phyloP scores from a whole-genome alignment of 1,140 invertebrate genomes.

The Lerema accius region DNA sequence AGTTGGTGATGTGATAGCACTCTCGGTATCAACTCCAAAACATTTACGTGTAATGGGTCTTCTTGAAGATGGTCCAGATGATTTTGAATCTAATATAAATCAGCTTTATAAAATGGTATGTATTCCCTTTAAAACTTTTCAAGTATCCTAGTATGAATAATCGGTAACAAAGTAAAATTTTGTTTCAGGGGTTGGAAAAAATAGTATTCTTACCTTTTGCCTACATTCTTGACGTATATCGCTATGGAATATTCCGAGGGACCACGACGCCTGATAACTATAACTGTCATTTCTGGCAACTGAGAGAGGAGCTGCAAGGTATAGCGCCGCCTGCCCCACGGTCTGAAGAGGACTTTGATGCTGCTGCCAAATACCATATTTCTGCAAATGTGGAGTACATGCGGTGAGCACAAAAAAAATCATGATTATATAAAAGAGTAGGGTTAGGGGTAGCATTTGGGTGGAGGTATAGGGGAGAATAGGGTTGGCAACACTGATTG shows the following conservation, averaged over 20 bases:
- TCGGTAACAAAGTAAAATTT: constrained; percentile 19
- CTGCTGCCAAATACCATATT: constrained; percentile 93
- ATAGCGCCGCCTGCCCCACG: constrained; percentile 90
- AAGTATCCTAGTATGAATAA: no score
- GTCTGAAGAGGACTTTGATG: constrained; percentile 92
- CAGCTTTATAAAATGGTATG: constrained; percentile 87
- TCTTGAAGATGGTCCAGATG: constrained; percentile 84
- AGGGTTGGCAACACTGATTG: no score
- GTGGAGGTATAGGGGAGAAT: no score
- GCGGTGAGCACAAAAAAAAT: constrained; percentile 80
- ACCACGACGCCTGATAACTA: constrained; percentile 87
- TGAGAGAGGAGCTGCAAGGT: constrained; percentile 90
- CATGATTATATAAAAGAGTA: no score
- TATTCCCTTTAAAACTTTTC: no score
- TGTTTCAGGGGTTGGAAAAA: constrained; percentile 90
- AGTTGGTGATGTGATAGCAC: constrained; percentile 93
- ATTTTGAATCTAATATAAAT: constrained; percentile 89
- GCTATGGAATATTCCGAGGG: constrained; percentile 93
- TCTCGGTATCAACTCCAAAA: constrained; percentile 91
- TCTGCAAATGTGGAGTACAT: constrained; percentile 92
- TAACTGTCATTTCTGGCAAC: constrained; percentile 91
- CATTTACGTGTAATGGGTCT: constrained; percentile 92
- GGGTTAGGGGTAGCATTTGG: no score
- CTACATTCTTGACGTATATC: constrained; percentile 93
- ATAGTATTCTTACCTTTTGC: constrained; percentile 95